Percentiles rank a stretch among this genome's conserved stretches.
Evolutionary conservation across 2,888 invertebrate species (phyloP).

Genomic region (Tinea pellionella): DNA sequence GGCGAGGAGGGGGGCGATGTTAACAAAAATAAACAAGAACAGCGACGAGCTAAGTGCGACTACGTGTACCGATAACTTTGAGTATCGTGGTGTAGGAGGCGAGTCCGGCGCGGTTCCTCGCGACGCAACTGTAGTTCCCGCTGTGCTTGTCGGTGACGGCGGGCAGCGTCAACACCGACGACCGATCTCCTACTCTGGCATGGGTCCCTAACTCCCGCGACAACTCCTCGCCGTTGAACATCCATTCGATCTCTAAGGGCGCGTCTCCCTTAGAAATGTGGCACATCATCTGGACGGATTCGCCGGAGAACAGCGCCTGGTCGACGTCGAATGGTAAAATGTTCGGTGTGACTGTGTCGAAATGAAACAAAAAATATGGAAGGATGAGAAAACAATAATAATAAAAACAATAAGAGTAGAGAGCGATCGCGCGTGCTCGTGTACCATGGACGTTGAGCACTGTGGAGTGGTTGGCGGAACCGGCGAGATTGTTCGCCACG

Average conservation of each 20-base stretch:
- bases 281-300: conserved; percentile 74
- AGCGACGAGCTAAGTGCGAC: conserved; percentile 49
- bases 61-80: conserved; percentile 68
- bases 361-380: conserved; percentile 23
- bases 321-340: conserved; percentile 74
- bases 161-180: conserved; percentile 69
- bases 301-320: conserved; percentile 75
- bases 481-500: conserved; percentile 78
- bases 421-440: conserved; percentile 25
- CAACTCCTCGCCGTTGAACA: conserved; percentile 65
- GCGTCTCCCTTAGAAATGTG: conserved; percentile 78
- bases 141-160: conserved; percentile 70
- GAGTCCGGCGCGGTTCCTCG: conserved; percentile 70
- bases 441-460: conserved; percentile 65
- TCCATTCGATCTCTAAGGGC: conserved; percentile 78
- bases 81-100: conserved; percentile 67
- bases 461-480: conserved; percentile 75
- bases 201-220: conserved; percentile 63
- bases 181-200: conserved; percentile 65
- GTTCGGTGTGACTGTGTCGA: conserved; percentile 62
- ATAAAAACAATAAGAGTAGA: conserved; percentile 24
- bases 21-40: conserved; percentile 61
- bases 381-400: conserved; percentile 25
- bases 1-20: neutral
- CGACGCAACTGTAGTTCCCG: conserved; percentile 74